Evolutionary conservation across 2,797 vertebrate species (phyloP).

Genomic region (Tapera naevia): DNA sequence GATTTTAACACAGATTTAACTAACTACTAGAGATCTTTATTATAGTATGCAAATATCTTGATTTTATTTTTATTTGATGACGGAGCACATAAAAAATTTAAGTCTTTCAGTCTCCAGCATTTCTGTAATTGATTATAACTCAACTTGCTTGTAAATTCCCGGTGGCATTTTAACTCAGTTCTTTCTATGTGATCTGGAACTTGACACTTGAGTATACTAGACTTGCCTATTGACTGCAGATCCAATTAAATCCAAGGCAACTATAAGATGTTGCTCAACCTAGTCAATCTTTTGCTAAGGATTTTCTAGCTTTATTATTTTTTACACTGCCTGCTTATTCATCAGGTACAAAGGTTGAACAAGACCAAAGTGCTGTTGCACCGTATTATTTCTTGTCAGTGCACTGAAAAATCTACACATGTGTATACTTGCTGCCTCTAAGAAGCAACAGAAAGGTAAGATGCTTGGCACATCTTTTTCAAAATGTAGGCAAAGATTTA

Average conservation of each 20-base stretch:
- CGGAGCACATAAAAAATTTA: not conserved
- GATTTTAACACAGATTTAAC: not conserved
- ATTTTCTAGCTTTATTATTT: conserved; percentile 41
- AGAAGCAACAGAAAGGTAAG: conserved; percentile 76
- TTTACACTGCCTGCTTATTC: conserved; percentile 51
- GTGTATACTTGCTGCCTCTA: not conserved
- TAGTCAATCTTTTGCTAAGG: conserved; percentile 84
- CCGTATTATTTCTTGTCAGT: conserved; percentile 40
- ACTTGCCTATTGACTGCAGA: conserved; percentile 47
- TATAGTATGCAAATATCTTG: not conserved
- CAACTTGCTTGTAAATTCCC: not conserved
- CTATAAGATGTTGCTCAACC: conserved; percentile 66
- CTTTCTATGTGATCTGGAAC: conserved; percentile 29
- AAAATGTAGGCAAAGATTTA: not conserved
- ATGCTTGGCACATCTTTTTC: not conserved
- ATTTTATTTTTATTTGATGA: not conserved
- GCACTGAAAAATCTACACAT: conserved; percentile 41
- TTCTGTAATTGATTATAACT: not conserved
- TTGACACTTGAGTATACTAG: conserved; percentile 23
- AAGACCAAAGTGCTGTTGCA: conserved; percentile 57
- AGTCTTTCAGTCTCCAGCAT: not conserved
- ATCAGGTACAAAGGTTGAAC: conserved; percentile 79
- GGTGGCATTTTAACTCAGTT: not conserved
- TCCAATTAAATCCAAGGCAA: conserved; percentile 61
- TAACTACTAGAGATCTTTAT: not conserved